These are phyloP conservation scores for Balaeniceps rex DNA, from an alignment of 2,113 vertebrate species.

Conservation along the genomic window DNA sequence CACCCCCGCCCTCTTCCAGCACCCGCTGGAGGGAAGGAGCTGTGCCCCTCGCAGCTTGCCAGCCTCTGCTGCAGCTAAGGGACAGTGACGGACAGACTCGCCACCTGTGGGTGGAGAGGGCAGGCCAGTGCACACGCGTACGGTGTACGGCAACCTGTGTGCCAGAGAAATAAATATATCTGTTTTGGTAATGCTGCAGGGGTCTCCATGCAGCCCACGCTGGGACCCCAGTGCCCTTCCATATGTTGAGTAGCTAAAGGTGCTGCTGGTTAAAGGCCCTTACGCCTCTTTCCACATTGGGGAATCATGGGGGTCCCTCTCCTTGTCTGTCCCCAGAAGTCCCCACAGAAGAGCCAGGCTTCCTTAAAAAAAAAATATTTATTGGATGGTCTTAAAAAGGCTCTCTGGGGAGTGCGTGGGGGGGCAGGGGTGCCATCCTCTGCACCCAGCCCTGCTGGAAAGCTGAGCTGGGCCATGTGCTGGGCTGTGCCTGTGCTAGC, in stretches of 20 bases:
- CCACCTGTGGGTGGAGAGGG: not conserved
- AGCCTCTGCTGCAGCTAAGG: not conserved
- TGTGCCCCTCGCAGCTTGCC: not conserved
- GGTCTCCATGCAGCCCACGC: not conserved
- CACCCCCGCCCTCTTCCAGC: not conserved
- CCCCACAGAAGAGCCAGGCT: not conserved
- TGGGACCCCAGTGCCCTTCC: not conserved
- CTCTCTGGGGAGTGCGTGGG: not conserved
- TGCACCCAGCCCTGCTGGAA: accelerated
- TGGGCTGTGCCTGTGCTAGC: not conserved
- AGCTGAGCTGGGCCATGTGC: not conserved
- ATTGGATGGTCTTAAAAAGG: constrained; percentile 38
- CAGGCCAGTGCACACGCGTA: not conserved
- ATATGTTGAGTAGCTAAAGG: not conserved
- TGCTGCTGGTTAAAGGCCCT: not conserved
- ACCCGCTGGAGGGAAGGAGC: not conserved
- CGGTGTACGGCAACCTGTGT: not conserved
- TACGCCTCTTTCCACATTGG: not conserved
- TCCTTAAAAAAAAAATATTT: constrained; percentile 1
- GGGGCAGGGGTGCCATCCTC: not conserved
- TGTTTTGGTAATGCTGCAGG: constrained; percentile 19
- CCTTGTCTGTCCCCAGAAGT: not conserved
- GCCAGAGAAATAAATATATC: constrained; percentile 39
- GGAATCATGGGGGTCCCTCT: not conserved
- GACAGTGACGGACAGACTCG: not conserved